These are phyloP conservation scores for Rhabdophis nuchalis DNA, from an alignment of 2,797 vertebrate species.

Conservation along the genomic window DNA sequence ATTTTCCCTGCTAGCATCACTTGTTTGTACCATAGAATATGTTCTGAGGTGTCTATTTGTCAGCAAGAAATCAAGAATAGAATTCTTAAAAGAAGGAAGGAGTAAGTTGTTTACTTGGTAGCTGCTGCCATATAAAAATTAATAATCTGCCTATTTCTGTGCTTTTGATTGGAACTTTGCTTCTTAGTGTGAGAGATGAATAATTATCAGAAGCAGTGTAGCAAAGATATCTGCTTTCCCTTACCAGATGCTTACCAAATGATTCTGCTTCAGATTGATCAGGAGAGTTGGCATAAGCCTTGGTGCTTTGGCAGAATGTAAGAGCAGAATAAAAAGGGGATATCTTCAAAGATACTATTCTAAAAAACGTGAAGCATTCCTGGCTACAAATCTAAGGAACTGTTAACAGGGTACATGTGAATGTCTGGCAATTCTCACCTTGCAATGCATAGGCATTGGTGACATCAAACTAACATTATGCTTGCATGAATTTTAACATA, in stretches of 20 bases:
- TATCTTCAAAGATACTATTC: conserved; percentile 10
- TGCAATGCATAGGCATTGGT: background rate
- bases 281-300: background rate
- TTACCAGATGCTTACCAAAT: background rate
- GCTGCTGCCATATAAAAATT: background rate
- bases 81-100: background rate
- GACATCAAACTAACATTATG: background rate
- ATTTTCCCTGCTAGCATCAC: no score
- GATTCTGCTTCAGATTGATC: background rate
- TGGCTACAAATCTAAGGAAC: conserved; percentile 8
- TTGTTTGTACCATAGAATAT: background rate
- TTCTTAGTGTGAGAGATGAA: background rate
- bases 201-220: background rate
- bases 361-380: background rate
- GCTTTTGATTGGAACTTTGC: background rate
- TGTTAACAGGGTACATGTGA: background rate
- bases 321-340: background rate
- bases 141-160: background rate
- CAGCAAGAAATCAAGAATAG: background rate
- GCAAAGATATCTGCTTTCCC: background rate
- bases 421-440: conserved; percentile 5
- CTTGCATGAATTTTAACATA: background rate
- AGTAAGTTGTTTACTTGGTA: background rate
- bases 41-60: background rate
- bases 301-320: background rate